A percentile compares a stretch with the other conserved stretches of the same genome.
phyloP scores from a whole-genome alignment of 2,888 invertebrate species.

The Eupithecia insigniata region DNA sequence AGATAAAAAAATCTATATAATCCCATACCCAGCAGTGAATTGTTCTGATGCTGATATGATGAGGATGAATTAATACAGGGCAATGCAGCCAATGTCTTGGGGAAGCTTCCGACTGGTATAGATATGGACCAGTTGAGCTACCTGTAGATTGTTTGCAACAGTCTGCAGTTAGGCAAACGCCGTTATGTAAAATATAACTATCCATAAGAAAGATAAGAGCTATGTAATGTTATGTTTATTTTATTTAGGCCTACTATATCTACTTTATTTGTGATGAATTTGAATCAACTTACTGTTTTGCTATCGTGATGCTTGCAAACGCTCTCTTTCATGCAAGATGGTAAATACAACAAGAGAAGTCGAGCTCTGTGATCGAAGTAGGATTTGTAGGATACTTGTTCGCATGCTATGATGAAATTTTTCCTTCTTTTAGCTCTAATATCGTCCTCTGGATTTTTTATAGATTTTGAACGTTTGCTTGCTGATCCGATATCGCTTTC shows the following conservation, averaged over 20 bases:
- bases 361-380: slow-evolving; percentile 64
- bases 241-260: too few relatives aligned
- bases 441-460: slow-evolving; percentile 50
- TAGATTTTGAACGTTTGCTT: slow-evolving; percentile 56
- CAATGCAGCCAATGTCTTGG: too few relatives aligned
- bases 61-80: not conserved
- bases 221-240: too few relatives aligned
- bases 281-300: slow-evolving; percentile 51
- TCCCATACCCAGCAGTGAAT: not conserved
- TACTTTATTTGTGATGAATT: not conserved
- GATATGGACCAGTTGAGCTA: too few relatives aligned
- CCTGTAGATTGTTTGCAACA: too few relatives aligned
- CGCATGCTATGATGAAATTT: slow-evolving; percentile 73
- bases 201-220: not conserved
- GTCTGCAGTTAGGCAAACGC: too few relatives aligned
- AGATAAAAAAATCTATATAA: not conserved
- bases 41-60: not conserved
- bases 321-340: slow-evolving; percentile 58
- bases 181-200: too few relatives aligned
- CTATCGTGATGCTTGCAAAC: slow-evolving; percentile 59
- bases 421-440: slow-evolving; percentile 58
- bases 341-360: slow-evolving; percentile 62
- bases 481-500: slow-evolving; percentile 43
- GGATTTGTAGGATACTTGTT: slow-evolving; percentile 65
- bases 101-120: too few relatives aligned